Evolutionary conservation across 2,888 invertebrate genomes (phyloP), one percentile per base, ranked within the genome.

Genomic region (Stenchaetothrips biformis): DNA sequence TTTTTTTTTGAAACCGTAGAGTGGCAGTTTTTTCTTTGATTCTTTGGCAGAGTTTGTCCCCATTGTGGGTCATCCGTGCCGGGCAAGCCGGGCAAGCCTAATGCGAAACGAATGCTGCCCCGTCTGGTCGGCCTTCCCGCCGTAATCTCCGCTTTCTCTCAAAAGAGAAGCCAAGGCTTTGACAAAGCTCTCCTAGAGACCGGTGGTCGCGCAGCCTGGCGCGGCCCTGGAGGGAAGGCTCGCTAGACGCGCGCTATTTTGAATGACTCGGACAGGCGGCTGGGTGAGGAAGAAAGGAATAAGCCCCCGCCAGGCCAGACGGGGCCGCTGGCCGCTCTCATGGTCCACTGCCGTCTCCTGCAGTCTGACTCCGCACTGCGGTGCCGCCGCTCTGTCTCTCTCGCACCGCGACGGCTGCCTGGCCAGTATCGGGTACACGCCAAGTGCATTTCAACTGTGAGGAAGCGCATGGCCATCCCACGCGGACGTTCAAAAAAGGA

Each of bases 91-190:
- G 37, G 2, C 37, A 37, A 37, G 37, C 18, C 59, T 59, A 59
- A 59, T 59, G 59, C 18, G 80, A 74, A 79, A 79, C 37, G 48
- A 67, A 37, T 59, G 59, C 16, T 37, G 37, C 37, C 37, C 37
- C 37, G 37, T 37, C 37, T 37, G 37, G 37, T 4, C 37, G 37
- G 37, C 37, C 37, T 37, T 59, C 59, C 59, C 18, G 9, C 18
- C 6, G 59, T 59, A 59, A 59, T 79, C 37, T 53, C 25, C 74
- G 27, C 37, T 37, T 37, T 37, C 37, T 37, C 37, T 37, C 37
- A 37, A 37, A 37, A 37, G 37, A 79, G 74, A 79, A 49, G 47
- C 48, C 49, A 25, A 79, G 62, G 48, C 37, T 59, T 37, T 79
- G 48, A 18, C 18, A 59, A 59, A 59, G 59, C 59, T 59, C 59